phyloP scores from a whole-genome alignment of 2,797 vertebrate species.

The Sebastes oblongus region DNA sequence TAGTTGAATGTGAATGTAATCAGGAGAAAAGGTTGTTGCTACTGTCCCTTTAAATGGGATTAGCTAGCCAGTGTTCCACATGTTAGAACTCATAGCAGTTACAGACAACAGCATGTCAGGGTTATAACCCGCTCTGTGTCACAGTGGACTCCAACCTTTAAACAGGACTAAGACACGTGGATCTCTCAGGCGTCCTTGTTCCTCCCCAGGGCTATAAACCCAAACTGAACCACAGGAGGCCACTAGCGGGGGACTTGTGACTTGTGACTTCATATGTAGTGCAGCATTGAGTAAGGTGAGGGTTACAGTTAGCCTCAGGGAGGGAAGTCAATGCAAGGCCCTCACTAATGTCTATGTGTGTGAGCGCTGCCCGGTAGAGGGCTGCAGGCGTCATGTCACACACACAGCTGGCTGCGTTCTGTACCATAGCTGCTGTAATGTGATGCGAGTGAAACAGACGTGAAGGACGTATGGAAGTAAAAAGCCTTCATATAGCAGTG shows the following conservation, averaged over 20 bases:
- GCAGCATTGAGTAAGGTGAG: slow-evolving; percentile 17
- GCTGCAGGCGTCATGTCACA: too few species aligned
- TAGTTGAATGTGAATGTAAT: neutral
- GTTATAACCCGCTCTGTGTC: neutral
- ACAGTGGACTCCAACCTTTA: neutral
- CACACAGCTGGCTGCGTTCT: slow-evolving; percentile 14
- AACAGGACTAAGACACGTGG: slow-evolving; percentile 24
- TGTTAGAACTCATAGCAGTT: neutral
- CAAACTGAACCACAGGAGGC: slow-evolving; percentile 15
- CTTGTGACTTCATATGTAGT: slow-evolving; percentile 19
- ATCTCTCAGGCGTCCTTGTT: slow-evolving; percentile 5
- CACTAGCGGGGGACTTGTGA: neutral
- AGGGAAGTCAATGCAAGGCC: slow-evolving; percentile 4
- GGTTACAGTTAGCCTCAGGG: slow-evolving; percentile 30
- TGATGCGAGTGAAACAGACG: slow-evolving; percentile 56
- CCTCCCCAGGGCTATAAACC: neutral
- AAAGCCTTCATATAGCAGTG: neutral
- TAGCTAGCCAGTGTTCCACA: too few species aligned
- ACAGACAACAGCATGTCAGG: neutral
- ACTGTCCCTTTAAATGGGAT: too few species aligned
- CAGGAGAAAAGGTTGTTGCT: neutral
- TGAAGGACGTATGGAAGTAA: slow-evolving; percentile 39
- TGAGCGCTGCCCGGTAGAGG: neutral
- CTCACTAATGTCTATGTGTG: neutral
- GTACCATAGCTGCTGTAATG: slow-evolving; percentile 28